Evolutionary conservation across 1,140 invertebrate genomes (phyloP).

Genomic region (Rhyzopertha dominica): DNA sequence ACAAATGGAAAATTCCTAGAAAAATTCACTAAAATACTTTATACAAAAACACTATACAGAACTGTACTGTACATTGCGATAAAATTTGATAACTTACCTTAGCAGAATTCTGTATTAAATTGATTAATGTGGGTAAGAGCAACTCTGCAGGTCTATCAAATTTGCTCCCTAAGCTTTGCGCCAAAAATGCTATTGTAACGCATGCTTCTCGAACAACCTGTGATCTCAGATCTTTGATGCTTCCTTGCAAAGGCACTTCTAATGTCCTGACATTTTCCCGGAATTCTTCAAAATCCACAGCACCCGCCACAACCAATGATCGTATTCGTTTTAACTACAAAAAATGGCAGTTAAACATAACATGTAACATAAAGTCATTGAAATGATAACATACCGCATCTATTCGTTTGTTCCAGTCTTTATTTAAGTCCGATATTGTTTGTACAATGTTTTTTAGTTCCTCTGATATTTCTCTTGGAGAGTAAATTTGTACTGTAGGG

Average conservation of each 20-base stretch:
- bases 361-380: too few relatives aligned
- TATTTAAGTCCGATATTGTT: conserved; percentile 70
- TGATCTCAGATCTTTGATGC: conserved; percentile 86
- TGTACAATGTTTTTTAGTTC: conserved; percentile 71
- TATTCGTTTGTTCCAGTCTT: conserved; percentile 89
- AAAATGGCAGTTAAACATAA: too few relatives aligned
- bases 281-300: conserved; percentile 78
- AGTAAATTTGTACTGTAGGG: conserved; percentile 76
- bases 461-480: conserved; percentile 78
- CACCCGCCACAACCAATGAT: conserved; percentile 74
- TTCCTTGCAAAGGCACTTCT: conserved; percentile 74
- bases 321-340: conserved; percentile 78
- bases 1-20: too few relatives aligned
- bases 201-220: conserved; percentile 90
- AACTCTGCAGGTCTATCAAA: conserved; percentile 81
- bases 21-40: neutral
- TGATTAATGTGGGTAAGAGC: conserved; percentile 78
- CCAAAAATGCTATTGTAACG: conserved; percentile 88
- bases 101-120: conserved; percentile 91
- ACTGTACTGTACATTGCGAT: too few relatives aligned
- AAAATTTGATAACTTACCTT: too few relatives aligned
- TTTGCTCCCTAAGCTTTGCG: conserved; percentile 75
- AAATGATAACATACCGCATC: conserved; percentile 67
- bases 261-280: conserved; percentile 69
- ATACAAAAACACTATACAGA: conserved; percentile 6